Percentiles rank a stretch among this genome's conserved stretches.
Conservation (phyloP, 1,140 invertebrate genomes). For the Steinernema feltiae region DNA sequence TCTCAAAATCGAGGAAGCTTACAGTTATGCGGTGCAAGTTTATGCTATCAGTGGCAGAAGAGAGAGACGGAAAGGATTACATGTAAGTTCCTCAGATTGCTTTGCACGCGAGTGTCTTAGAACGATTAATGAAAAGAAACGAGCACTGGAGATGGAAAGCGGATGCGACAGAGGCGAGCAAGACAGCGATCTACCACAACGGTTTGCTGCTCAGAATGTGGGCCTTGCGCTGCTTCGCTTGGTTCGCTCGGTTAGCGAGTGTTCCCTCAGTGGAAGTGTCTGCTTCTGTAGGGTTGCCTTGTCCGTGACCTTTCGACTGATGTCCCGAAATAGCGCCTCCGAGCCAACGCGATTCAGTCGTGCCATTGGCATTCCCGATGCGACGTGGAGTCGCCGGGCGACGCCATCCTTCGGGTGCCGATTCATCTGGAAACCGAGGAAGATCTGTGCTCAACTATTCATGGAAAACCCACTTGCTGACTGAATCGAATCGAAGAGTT, state of each 20-base stretch:
- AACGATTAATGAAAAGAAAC: too few relatives aligned
- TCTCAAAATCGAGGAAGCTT: too few relatives aligned
- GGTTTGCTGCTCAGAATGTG: constrained; percentile 49
- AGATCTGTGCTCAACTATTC: background rate
- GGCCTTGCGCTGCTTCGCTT: constrained; percentile 41
- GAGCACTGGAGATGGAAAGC: too few relatives aligned
- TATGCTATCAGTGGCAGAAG: too few relatives aligned
- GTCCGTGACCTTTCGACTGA: constrained; percentile 28
- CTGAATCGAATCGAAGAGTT: constrained; percentile 41
- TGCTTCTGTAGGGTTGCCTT: constrained; percentile 32
- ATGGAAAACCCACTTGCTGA: constrained; percentile 22
- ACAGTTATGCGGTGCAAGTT: too few relatives aligned
- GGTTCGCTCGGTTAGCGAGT: constrained; percentile 39
- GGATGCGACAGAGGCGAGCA: background rate
- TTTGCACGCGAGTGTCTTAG: too few relatives aligned
- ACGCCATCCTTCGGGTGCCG: constrained; percentile 46
- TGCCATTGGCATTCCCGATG: constrained; percentile 31
- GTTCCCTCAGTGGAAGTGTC: constrained; percentile 40
- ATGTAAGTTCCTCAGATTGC: too few relatives aligned
- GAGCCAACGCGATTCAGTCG: constrained; percentile 41
- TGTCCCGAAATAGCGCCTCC: constrained; percentile 44
- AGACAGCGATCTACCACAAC: constrained; percentile 34
- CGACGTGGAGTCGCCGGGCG: constrained; percentile 44
- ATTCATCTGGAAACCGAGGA: constrained; percentile 28
- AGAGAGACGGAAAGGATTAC: too few relatives aligned